Conservation (phyloP, 1,140 invertebrate genomes). For the Drosophila neocordata region DNA sequence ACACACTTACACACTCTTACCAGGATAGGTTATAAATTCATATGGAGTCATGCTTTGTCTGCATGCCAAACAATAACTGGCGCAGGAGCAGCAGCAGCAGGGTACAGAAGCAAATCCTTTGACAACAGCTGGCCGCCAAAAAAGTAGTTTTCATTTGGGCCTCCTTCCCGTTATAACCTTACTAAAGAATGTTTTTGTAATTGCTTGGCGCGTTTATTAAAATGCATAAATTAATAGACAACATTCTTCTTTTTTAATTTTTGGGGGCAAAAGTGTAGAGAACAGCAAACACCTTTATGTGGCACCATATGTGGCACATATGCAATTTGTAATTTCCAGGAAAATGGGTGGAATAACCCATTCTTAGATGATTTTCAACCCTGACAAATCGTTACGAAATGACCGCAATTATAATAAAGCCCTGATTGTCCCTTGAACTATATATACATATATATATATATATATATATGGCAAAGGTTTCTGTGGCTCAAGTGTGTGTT, state of each 20-base stretch:
- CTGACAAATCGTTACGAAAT: conserved; percentile 59
- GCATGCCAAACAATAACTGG: conserved; percentile 52
- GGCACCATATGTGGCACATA: conserved; percentile 52
- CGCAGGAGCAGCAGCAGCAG: conserved; percentile 8
- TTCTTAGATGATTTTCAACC: conserved; percentile 32
- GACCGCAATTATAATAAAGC: conserved; percentile 68
- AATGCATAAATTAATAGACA: conserved; percentile 78
- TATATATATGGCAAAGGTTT: conserved; percentile 2
- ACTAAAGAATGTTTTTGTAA: conserved; percentile 49
- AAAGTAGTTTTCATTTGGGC: conserved; percentile 56
- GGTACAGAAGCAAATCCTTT: conserved; percentile 54
- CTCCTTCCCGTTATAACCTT: neutral
- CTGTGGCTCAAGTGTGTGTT: neutral
- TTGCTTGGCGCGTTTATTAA: conserved; percentile 74
- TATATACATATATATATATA: no score
- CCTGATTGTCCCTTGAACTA: conserved; percentile 23
- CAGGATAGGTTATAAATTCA: conserved; percentile 50
- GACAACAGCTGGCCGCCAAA: conserved; percentile 68
- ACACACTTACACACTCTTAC: conserved; percentile 17
- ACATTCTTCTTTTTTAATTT: conserved; percentile 14
- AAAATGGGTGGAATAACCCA: no score
- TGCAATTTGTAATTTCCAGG: conserved; percentile 52
- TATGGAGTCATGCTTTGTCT: conserved; percentile 59
- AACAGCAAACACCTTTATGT: conserved; percentile 57
- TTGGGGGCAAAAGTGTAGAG: conserved; percentile 17